Conservation (phyloP, 2,888 invertebrate species). For the Parthenolecanium corni region DNA sequence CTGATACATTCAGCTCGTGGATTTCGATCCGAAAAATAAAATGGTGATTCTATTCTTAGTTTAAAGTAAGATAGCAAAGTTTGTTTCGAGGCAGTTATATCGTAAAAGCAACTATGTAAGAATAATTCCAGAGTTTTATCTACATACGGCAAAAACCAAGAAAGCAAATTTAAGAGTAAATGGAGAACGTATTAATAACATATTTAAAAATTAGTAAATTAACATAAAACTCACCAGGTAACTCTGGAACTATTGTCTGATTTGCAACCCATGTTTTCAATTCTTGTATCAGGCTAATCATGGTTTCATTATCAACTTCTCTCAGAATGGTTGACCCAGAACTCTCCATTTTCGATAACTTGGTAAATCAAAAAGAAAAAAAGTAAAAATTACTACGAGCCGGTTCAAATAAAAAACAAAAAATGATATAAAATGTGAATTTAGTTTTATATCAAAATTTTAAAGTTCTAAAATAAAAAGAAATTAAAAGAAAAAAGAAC, state of each 20-base stretch:
- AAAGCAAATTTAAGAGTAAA: too few species aligned
- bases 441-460: too few species aligned
- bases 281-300: background rate
- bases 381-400: too few species aligned
- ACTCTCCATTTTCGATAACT: too few species aligned
- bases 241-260: background rate
- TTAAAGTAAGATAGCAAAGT: conserved; percentile 15
- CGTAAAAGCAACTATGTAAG: conserved; percentile 17
- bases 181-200: too few species aligned
- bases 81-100: conserved; percentile 4
- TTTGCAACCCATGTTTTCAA: background rate
- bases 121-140: conserved; percentile 13
- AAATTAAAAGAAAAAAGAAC: too few species aligned
- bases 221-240: conserved; percentile 1
- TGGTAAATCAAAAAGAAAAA: too few species aligned
- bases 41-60: conserved; percentile 17
- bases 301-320: too few species aligned
- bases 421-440: background rate
- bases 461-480: too few species aligned
- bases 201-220: too few species aligned
- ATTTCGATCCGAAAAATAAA: conserved; percentile 20
- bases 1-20: background rate
- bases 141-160: background rate
- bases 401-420: background rate
- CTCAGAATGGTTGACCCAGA: too few species aligned